Conservation (phyloP, 2,797 vertebrate genomes). For the Austrolebias charrua region DNA sequence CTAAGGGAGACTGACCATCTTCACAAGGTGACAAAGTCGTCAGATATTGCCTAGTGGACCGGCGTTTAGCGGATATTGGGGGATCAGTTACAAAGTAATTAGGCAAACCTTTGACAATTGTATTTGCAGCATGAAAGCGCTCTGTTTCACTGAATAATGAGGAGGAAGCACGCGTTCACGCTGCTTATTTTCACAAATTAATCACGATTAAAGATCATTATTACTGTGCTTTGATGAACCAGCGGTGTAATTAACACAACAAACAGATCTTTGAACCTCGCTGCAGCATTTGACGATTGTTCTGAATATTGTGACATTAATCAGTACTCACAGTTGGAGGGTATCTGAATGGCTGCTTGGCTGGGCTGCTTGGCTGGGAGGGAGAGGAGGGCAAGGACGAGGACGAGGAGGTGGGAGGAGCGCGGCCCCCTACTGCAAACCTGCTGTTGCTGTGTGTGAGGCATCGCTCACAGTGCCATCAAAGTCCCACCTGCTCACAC, state of each 20-base stretch:
- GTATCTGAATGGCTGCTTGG: conserved; percentile 78
- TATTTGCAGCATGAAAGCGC: conserved; percentile 32
- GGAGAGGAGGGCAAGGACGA: conserved; percentile 66
- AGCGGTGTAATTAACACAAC: conserved; percentile 64
- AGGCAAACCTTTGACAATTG: conserved; percentile 47
- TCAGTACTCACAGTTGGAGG: conserved; percentile 80
- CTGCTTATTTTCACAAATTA: conserved; percentile 58
- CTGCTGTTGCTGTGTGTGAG: conserved; percentile 78
- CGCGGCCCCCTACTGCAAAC: conserved; percentile 79
- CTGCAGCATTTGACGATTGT: conserved; percentile 38
- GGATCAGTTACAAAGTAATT: conserved; percentile 77
- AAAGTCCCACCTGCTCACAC: conserved; percentile 78
- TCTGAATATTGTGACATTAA: conserved; percentile 31
- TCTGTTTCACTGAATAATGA: conserved; percentile 30
- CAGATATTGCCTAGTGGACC: no score
- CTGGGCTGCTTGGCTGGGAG: conserved; percentile 55
- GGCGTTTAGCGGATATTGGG: no score
- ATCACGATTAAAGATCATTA: conserved; percentile 54
- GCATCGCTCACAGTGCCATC: conserved; percentile 83
- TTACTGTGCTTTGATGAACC: conserved; percentile 60
- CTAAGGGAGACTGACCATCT: no score
- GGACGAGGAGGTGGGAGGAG: conserved; percentile 59
- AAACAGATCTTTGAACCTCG: conserved; percentile 59
- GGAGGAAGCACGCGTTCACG: conserved; percentile 40
- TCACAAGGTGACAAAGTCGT: no score